Evolutionary conservation across 2,797 vertebrate genomes (phyloP), one percentile per base, ranked within the genome.

Genomic region (Hyperoplus immaculatus): DNA sequence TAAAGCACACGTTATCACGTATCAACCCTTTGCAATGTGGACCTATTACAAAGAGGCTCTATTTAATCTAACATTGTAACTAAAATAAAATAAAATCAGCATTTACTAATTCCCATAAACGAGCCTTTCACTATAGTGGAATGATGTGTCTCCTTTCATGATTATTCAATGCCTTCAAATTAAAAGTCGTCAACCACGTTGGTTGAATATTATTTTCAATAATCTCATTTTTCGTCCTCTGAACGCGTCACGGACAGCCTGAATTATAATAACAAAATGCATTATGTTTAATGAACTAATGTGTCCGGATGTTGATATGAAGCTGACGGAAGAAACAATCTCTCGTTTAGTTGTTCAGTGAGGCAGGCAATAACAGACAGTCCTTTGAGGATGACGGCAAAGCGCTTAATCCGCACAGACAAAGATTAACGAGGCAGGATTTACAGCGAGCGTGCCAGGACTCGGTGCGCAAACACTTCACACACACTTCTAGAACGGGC

Each of bases 381-480:
- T 73, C 76, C 76, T 67, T 58, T 75, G 41, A 78, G 21, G 66
- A 78, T 60, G 70, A 89, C 83, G 89, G 75, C 86, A 88, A 70
- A 83, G 58, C 64, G 16, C 69, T 86, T 93, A 94, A 94, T 94
- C 93, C 86, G 46, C 75, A 72, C 80, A 80, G 78, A 79, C 82
- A 78, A 53, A 91, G 91, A 93, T 94, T 93, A 94, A 69, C 29
- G 88, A 43, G 66, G 60, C 72, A 61, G 91, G 90, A 92, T 92
- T 90, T 91, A 78, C 62, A 45, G 13, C 16, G 16, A 62, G 73
- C 10, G 21, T 57, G 71, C 50, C 56, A 59, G 51, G 49, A 65
- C 79, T 77, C 69, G 14, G 21, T n/a, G 71, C 70, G 36, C 41
- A 41, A 38, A 61, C 16, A 46, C 6, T 75, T 55, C 15, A 81